Conservation (phyloP, 2,113 vertebrate genomes). For the Oceanodroma tethys region DNA sequence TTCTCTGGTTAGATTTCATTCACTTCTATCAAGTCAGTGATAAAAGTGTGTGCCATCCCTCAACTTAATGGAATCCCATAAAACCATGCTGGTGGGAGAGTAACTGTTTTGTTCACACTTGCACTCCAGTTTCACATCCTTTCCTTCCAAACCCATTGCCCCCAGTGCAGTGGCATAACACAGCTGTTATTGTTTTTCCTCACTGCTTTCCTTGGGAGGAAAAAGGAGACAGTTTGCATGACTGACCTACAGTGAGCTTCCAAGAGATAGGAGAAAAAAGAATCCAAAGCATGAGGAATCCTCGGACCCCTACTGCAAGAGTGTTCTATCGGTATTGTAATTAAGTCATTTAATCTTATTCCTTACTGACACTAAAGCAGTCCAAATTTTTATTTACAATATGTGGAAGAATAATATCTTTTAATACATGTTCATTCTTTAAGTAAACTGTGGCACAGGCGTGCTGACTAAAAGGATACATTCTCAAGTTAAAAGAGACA, state of each 20-base stretch:
- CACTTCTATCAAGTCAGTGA: neutral
- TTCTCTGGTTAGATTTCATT: neutral
- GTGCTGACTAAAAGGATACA: neutral
- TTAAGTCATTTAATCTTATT: neutral
- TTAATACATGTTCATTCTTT: neutral
- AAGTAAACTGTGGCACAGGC: neutral
- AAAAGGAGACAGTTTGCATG: neutral
- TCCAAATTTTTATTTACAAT: neutral
- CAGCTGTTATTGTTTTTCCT: neutral
- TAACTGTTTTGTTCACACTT: neutral
- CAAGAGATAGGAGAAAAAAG: neutral
- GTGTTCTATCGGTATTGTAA: neutral
- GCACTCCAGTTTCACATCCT: neutral
- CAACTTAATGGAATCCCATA: neutral
- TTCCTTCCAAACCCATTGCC: neutral
- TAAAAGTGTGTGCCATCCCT: neutral
- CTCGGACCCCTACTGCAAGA: neutral
- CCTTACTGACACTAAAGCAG: neutral
- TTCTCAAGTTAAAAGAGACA: neutral
- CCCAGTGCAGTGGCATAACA: neutral
- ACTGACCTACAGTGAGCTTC: neutral
- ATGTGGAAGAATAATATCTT: neutral
- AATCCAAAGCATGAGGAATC: neutral
- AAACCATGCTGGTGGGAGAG: neutral
- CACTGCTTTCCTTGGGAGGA: neutral